Conservation (phyloP, 2,888 invertebrate species). For the Cheilosia vulpina region DNA sequence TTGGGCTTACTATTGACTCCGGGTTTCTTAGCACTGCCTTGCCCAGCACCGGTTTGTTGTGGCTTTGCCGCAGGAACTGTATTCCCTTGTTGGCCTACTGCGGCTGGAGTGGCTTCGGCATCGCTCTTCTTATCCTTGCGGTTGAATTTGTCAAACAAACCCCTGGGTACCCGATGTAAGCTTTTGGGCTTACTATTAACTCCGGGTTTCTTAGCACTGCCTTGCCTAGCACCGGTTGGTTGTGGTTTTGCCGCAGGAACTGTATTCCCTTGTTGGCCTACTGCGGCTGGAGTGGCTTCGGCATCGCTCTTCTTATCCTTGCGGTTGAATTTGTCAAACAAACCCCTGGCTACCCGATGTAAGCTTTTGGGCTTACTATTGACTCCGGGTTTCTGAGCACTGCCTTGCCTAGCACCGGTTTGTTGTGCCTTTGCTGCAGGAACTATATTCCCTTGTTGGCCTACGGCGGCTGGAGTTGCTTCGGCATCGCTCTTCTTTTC, state of each 20-base stretch:
- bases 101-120: too few relatives aligned
- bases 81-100: too few relatives aligned
- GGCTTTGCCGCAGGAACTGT: too few relatives aligned
- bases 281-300: neutral
- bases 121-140: neutral
- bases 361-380: neutral
- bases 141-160: slow-evolving; percentile 8
- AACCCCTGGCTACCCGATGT: neutral
- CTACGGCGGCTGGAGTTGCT: neutral
- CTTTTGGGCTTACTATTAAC: too few relatives aligned
- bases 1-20: too few relatives aligned
- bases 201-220: too few relatives aligned
- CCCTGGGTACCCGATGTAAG: neutral
- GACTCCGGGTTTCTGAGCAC: neutral
- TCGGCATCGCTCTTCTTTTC: too few relatives aligned
- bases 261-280: neutral
- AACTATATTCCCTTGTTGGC: neutral
- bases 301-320: neutral
- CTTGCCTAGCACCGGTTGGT: neutral
- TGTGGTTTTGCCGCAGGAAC: neutral
- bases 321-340: neutral
- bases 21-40: too few relatives aligned
- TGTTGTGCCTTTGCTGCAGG: neutral
- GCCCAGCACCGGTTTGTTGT: too few relatives aligned
- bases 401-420: neutral